Evolutionary conservation across 1,140 invertebrate species (phyloP), one percentile per base, ranked within the genome.

Genomic region (Dendroctonus valens): DNA sequence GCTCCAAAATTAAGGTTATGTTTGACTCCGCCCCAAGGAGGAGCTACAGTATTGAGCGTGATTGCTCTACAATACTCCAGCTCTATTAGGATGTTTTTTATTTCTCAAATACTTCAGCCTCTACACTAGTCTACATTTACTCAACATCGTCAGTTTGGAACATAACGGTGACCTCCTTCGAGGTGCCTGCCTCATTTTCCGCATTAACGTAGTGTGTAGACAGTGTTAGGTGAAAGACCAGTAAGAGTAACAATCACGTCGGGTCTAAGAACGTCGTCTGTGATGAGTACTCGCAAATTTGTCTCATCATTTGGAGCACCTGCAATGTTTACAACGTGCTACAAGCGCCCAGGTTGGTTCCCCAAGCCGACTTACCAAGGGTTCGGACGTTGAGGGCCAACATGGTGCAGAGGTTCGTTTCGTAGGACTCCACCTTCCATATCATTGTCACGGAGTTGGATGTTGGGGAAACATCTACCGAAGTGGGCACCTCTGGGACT

Each of bases 121-220:
- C 26, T 26, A 26, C 26, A 26, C 26, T 3, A 26, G 26, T 26
- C 26, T 26, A 26, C 26, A 26, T 26, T 26, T 26, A 26, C 26
- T 26, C 26, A 26, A 26, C 4, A 46, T 54, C 52, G 8, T 26
- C 12, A 4, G 59, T 62, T 38, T 62, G 59, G 50, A 41, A 62
- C 6, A 40, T 41, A 0, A 62, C 59, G 11, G 59, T 52, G 8
- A 62, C 59, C 14, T 62, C 53, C 42, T 40, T 41, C 4, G 62
- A 65, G 4, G n/a, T 40, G 1, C 62, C 62, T 5, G n/a, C 54
- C 11, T 12, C n/a, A 14, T 65, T 65, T 41, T 26, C 53, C 7
- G 58, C 12, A 46, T 11, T 57, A 40, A 65, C 44, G 0, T 26
- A 15, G 41, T 8, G 41, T 50, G 42, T 57, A 65, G 12, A 65